Conservation (phyloP, 2,113 vertebrate genomes). For the Pseudorectes ferrugineus region DNA sequence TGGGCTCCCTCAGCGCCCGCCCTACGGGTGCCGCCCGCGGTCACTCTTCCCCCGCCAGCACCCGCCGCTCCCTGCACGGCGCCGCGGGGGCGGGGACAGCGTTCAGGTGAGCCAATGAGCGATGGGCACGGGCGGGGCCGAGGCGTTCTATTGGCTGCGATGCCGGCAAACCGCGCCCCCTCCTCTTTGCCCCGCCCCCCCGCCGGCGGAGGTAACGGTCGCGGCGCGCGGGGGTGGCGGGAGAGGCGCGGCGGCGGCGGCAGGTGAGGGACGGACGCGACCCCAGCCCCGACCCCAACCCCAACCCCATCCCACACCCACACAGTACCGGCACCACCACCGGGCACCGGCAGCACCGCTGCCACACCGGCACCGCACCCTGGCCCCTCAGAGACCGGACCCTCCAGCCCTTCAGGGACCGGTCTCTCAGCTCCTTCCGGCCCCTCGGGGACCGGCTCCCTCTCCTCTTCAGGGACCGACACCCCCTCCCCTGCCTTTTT, state of each 20-base stretch:
- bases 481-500: no score
- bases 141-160: rapidly evolving
- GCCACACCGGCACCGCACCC: no score
- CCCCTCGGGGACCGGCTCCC: no score
- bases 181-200: rapidly evolving
- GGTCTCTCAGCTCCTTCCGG: no score
- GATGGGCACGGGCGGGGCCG: rapidly evolving
- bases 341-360: no score
- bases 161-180: rapidly evolving
- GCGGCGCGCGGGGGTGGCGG: not conserved
- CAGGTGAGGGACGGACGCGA: not conserved
- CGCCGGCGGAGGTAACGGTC: not conserved
- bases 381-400: no score
- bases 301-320: rapidly evolving
- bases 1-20: not conserved
- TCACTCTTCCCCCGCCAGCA: not conserved
- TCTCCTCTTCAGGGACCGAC: no score
- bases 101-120: rapidly evolving
- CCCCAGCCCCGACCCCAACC: no score
- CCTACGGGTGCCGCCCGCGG: not conserved
- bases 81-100: not conserved
- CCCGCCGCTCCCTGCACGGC: not conserved
- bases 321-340: no score
- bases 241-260: not conserved
- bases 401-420: no score